Evolutionary conservation across 2,113 vertebrate genomes (phyloP).

Genomic region (zebrafish (Danio rerio)): GRCz12tu NC_133193.1:19048501-19049000

Average conservation of each 20-base stretch:
- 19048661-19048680: conserved; percentile 32
- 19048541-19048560: neutral
- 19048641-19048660: conserved; percentile 28
- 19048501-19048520: neutral
- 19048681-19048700: conserved; percentile 54
- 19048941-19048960: conserved; percentile 39
- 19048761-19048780: neutral
- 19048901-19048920: conserved; percentile 36
- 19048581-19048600: neutral
- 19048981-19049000: conserved; percentile 14
- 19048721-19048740: neutral
- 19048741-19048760: neutral
- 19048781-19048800: conserved; percentile 11
- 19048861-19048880: conserved; percentile 31
- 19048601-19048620: conserved; percentile 1
- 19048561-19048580: neutral
- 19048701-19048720: conserved; percentile 36
- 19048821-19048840: neutral
- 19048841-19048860: conserved; percentile 13
- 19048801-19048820: neutral
- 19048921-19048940: conserved; percentile 16
- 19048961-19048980: conserved; percentile 16
- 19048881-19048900: conserved; percentile 52
- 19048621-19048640: neutral
- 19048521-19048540: neutral